Evolutionary conservation across 2,797 vertebrate genomes (phyloP).

Genomic region (Neopelma chrysocephalum): DNA sequence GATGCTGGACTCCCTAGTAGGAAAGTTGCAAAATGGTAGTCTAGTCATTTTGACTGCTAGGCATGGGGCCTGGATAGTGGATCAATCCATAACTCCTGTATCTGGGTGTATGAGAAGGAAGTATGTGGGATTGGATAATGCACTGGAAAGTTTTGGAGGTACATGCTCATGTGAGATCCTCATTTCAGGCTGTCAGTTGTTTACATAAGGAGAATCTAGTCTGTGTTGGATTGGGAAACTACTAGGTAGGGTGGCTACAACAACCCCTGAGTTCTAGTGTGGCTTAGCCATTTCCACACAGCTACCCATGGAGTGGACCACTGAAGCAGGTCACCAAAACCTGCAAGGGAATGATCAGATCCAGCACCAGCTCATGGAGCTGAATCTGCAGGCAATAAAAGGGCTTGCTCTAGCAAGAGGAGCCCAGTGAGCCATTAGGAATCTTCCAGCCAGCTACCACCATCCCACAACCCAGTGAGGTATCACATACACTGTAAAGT

Average conservation of each 20-base stretch:
- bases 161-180: not conserved
- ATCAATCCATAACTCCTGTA: not conserved
- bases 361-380: not conserved
- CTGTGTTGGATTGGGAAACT: not conserved
- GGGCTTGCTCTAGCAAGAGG: not conserved
- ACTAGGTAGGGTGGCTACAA: not conserved
- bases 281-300: not conserved
- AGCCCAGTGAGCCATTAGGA: not conserved
- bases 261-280: not conserved
- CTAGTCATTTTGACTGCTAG: not conserved
- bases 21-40: not conserved
- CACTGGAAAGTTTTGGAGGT: not conserved
- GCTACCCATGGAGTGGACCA: too few species aligned
- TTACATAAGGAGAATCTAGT: not conserved
- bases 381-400: not conserved
- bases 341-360: not conserved
- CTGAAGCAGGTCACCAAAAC: not conserved
- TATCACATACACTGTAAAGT: not conserved
- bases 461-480: not conserved
- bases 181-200: not conserved
- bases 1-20: not conserved
- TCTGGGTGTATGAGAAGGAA: not conserved
- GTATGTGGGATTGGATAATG: not conserved
- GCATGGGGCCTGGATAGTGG: not conserved
- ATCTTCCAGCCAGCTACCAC: not conserved